phyloP scores from a whole-genome alignment of 2,888 invertebrate genomes.

The Ormyrus rosae region DNA sequence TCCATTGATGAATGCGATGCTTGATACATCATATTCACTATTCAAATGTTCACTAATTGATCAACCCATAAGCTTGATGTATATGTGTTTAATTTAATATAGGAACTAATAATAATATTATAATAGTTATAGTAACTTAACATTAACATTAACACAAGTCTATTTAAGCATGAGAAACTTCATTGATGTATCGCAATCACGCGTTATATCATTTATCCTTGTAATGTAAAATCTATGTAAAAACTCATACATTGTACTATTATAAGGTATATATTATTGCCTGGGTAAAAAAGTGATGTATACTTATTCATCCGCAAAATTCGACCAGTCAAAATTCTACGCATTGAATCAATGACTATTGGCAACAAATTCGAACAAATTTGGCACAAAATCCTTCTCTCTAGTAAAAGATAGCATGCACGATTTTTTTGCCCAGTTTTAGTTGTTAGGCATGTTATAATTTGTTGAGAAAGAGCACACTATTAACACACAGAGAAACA shows the following conservation, averaged over 20 bases:
- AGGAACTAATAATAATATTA: slow-evolving; percentile 1
- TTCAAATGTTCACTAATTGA: slow-evolving; percentile 23
- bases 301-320: not conserved
- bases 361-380: too few species aligned
- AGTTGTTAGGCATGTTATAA: slow-evolving; percentile 45
- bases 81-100: slow-evolving; percentile 35
- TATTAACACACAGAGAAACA: slow-evolving; percentile 42
- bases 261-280: slow-evolving; percentile 11
- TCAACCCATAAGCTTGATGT: slow-evolving; percentile 43
- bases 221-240: slow-evolving; percentile 37
- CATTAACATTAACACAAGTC: slow-evolving; percentile 12
- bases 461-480: slow-evolving; percentile 28
- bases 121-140: slow-evolving; percentile 21
- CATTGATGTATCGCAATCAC: slow-evolving; percentile 23
- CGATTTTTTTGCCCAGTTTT: slow-evolving; percentile 46
- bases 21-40: slow-evolving; percentile 32
- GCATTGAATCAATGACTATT: not conserved
- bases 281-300: slow-evolving; percentile 38
- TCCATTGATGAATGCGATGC: slow-evolving; percentile 38
- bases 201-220: slow-evolving; percentile 24
- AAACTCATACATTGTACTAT: slow-evolving; percentile 11
- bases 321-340: not conserved
- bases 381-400: too few species aligned
- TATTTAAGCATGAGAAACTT: slow-evolving; percentile 46
- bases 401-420: too few species aligned